Percentiles rank a stretch among this genome's conserved stretches.
phyloP scores from a whole-genome alignment of 2,888 invertebrate genomes.

The Cosmia pyralina region DNA sequence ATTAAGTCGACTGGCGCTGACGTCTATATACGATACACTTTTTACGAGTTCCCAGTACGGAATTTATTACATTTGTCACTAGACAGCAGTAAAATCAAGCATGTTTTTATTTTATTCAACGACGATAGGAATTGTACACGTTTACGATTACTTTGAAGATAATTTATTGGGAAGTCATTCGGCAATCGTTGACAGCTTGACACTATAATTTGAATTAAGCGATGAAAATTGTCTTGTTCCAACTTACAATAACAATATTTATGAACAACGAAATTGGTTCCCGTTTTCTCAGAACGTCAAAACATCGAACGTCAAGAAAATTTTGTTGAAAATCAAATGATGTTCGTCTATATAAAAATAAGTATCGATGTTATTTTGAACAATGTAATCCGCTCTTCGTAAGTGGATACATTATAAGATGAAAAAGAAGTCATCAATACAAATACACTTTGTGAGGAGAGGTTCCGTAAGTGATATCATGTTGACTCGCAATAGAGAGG shows the following conservation, averaged over 20 bases:
- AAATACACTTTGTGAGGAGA: conserved; percentile 82
- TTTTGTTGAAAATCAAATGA: conserved; percentile 20
- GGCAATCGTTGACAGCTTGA: conserved; percentile 69
- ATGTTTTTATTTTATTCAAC: conserved; percentile 75
- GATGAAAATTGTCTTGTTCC: conserved; percentile 28
- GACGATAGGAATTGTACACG: conserved; percentile 71
- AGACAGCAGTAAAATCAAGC: conserved; percentile 78
- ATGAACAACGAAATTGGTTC: conserved; percentile 10
- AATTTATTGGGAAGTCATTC: conserved; percentile 71
- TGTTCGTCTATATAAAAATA: conserved; percentile 22
- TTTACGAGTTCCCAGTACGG: conserved; percentile 82
- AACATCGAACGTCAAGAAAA: conserved; percentile 9
- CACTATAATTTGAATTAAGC: conserved; percentile 62
- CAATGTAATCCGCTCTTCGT: conserved; percentile 69
- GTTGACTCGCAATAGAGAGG: conserved; percentile 83
- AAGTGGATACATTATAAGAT: conserved; percentile 75
- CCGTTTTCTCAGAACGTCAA: conserved; percentile 6
- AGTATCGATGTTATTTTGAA: conserved; percentile 44
- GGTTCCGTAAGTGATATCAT: conserved; percentile 86
- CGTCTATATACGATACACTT: conserved; percentile 82
- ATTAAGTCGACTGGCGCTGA: conserved; percentile 79
- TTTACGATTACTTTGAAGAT: conserved; percentile 76
- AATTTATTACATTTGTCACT: conserved; percentile 85
- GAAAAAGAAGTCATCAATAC: conserved; percentile 82
- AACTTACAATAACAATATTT: conserved; percentile 28